These are phyloP conservation scores for Spatula versicolor DNA, from an alignment of 2,797 vertebrate species.

Conservation along the genomic window DNA sequence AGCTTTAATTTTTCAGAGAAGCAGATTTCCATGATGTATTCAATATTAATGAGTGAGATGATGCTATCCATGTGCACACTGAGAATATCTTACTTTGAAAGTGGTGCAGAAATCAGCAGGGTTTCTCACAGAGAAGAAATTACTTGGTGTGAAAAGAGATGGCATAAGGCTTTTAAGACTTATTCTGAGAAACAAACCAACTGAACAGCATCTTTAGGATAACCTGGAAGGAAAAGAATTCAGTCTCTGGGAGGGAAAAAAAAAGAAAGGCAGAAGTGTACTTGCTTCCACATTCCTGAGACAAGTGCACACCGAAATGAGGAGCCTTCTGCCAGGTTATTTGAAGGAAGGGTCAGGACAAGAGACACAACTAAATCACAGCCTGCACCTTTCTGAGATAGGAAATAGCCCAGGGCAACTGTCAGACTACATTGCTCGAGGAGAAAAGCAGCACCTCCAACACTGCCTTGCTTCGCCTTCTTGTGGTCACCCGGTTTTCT, in stretches of 20 bases:
- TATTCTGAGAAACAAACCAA: not conserved
- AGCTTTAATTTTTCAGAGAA: constrained; percentile 15
- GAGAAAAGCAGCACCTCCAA: not conserved
- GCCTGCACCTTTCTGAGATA: not conserved
- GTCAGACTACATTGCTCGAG: not conserved
- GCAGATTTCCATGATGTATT: not conserved
- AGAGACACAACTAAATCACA: not conserved
- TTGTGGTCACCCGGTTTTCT: fast-evolving
- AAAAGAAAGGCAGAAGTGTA: not conserved
- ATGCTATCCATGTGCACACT: not conserved
- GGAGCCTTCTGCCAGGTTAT: not conserved
- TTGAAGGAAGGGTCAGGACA: not conserved
- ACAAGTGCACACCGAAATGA: not conserved
- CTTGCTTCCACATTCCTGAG: not conserved
- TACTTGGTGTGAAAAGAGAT: not conserved
- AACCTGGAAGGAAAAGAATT: not conserved
- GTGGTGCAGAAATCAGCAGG: not conserved
- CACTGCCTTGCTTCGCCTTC: not conserved
- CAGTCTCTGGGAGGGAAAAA: not conserved
- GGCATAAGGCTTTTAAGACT: not conserved
- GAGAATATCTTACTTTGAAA: not conserved
- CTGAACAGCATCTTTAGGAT: not conserved
- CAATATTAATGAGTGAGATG: not conserved
- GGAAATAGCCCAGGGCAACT: not conserved
- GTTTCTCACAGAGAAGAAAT: not conserved